phyloP scores from a whole-genome alignment of 2,888 invertebrate genomes.

The Drepanosiphum platanoidis region DNA sequence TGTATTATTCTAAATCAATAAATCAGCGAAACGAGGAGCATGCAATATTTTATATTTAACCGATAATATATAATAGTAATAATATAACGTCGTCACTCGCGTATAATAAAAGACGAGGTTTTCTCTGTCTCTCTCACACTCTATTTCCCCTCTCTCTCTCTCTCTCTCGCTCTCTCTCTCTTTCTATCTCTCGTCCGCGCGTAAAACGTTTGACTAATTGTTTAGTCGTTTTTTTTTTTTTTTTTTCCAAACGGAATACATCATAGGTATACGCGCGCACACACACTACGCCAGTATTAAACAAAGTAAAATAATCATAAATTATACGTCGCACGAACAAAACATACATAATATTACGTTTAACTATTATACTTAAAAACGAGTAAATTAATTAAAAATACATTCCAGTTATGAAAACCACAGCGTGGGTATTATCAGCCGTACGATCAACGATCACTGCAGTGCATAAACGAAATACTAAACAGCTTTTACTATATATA shows the following conservation, averaged over 20 bases:
- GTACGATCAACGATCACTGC: neutral
- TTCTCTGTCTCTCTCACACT: neutral
- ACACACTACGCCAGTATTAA: neutral
- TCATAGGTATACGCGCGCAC: too few species aligned
- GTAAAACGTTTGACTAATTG: constrained; percentile 3
- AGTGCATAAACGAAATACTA: neutral
- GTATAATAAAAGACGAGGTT: neutral
- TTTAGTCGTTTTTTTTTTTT: neutral
- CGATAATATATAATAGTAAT: neutral
- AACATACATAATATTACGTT: constrained; percentile 18
- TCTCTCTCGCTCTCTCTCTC: neutral
- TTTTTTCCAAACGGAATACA: neutral
- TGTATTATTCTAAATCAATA: constrained; percentile 36
- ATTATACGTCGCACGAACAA: neutral
- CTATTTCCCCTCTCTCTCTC: too few species aligned
- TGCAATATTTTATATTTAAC: constrained; percentile 16
- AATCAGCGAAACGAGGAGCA: constrained; percentile 11
- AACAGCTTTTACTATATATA: neutral
- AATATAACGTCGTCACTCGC: neutral
- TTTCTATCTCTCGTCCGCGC: neutral
- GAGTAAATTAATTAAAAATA: constrained; percentile 38
- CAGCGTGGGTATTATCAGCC: neutral
- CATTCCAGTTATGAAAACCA: neutral
- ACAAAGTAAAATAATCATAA: neutral
- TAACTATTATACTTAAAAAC: neutral